phyloP scores from a whole-genome alignment of 2,888 invertebrate genomes.

The Isotomurus palustris region DNA sequence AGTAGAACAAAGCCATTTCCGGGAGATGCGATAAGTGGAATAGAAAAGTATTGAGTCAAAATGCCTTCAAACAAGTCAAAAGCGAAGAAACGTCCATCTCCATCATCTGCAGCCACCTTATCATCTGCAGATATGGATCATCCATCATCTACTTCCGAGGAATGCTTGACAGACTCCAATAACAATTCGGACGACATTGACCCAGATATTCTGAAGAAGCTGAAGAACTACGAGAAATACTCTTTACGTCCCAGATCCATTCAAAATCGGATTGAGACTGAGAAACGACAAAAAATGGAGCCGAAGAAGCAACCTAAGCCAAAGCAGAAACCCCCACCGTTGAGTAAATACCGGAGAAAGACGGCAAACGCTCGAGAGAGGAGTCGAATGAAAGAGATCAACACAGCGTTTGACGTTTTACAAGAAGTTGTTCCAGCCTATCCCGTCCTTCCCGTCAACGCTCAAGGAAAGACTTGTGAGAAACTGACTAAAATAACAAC shows the following conservation, averaged over 20 bases:
- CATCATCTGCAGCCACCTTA: conserved; percentile 8
- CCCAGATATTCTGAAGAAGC: conserved; percentile 7
- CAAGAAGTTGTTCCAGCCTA: conserved; percentile 66
- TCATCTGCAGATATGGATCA: too few species aligned
- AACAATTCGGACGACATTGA: conserved; percentile 15
- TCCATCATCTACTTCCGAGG: too few species aligned
- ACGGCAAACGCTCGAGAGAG: conserved; percentile 85
- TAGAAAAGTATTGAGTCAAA: too few species aligned
- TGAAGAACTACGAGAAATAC: conserved; percentile 57
- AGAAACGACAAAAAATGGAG: conserved; percentile 49
- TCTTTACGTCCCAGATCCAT: conserved; percentile 64
- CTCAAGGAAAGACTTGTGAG: conserved; percentile 56
- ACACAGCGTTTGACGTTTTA: conserved; percentile 78
- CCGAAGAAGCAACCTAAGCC: conserved; percentile 50
- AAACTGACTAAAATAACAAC: conserved; percentile 87
- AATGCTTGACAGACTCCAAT: too few species aligned
- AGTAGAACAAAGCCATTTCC: too few species aligned
- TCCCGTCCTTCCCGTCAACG: conserved; percentile 45
- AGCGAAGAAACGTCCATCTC: conserved; percentile 16
- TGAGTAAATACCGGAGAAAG: conserved; percentile 83
- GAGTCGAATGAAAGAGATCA: conserved; percentile 83
- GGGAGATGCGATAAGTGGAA: too few species aligned
- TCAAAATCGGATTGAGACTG: conserved; percentile 56
- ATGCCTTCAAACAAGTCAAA: too few species aligned
- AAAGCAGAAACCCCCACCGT: conserved; percentile 57